A percentile compares a stretch with the other conserved stretches of the same genome.
Evolutionary conservation across 53 echinoderm and acorn worm genomes (phyloP).

Genomic region (Mesocentrotus franciscanus): DNA sequence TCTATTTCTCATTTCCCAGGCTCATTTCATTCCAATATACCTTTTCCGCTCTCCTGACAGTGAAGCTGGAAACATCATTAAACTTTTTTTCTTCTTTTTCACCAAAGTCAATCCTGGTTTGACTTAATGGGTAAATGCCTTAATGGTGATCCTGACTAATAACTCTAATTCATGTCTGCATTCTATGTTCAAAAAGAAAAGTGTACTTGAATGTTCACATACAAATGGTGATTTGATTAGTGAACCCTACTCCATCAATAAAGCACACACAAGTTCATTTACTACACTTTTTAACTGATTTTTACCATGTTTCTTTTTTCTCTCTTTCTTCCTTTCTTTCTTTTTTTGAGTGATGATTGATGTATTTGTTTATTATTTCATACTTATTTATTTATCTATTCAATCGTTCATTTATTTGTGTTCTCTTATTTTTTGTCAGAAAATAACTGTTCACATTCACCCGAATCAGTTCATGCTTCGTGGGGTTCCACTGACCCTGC

Average conservation of each 20-base stretch:
- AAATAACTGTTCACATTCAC: not conserved
- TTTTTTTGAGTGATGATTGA: no score
- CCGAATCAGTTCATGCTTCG: not conserved
- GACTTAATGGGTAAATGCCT: not conserved
- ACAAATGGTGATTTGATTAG: no score
- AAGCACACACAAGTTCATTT: no score
- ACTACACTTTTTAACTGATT: no score
- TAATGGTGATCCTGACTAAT: no score
- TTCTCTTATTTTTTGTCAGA: not conserved
- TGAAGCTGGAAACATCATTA: not conserved
- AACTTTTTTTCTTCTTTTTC: not conserved
- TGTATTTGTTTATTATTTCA: not conserved
- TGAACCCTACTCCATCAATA: no score
- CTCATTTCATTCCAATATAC: not conserved
- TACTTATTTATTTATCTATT: not conserved
- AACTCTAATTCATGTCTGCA: no score
- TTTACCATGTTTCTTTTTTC: no score
- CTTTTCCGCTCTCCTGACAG: not conserved
- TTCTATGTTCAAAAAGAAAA: no score
- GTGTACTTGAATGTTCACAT: no score
- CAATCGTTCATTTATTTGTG: not conserved
- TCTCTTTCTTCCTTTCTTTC: no score
- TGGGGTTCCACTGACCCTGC: conserved; percentile 34
- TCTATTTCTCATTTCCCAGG: not conserved
- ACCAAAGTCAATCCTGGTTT: not conserved